phyloP scores from a whole-genome alignment of 2,113 vertebrate genomes.

The Stictonetta naevosa region DNA sequence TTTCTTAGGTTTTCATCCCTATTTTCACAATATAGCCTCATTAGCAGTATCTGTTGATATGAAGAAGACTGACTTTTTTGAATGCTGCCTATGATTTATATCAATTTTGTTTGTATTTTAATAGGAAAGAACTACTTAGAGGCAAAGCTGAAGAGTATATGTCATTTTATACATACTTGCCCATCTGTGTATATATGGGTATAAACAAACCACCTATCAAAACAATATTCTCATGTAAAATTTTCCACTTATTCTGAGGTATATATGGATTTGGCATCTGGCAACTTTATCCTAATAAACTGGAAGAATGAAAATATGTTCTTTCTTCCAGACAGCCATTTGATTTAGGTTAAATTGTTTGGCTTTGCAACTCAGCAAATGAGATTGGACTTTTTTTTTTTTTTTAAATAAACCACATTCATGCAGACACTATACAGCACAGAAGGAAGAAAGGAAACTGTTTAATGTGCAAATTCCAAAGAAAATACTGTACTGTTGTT shows the following conservation, averaged over 20 bases:
- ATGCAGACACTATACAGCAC: background rate
- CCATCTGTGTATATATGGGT: background rate
- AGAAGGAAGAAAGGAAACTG: slow-evolving; percentile 39
- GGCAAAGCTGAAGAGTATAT: background rate
- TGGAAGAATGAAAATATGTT: slow-evolving; percentile 6
- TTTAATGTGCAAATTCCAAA: slow-evolving; percentile 57
- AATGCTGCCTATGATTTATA: background rate
- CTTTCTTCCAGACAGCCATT: slow-evolving; percentile 24
- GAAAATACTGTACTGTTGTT: slow-evolving; percentile 51
- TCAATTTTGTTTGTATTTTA: background rate
- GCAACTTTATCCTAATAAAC: slow-evolving; percentile 11
- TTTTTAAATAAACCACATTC: slow-evolving; percentile 43
- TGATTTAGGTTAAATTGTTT: slow-evolving; percentile 61
- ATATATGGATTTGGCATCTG: background rate
- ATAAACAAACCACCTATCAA: background rate
- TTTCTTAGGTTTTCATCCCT: background rate
- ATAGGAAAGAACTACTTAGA: background rate
- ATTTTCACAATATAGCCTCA: background rate
- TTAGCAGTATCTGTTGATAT: background rate
- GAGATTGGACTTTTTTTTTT: background rate
- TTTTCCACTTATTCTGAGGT: background rate
- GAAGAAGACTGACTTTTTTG: background rate
- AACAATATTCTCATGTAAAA: background rate
- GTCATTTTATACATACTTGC: background rate
- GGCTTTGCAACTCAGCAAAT: slow-evolving; percentile 35